Evolutionary conservation across 2,113 vertebrate genomes (phyloP), one percentile per base, ranked within the genome.

Genomic region (Lepus timidus): DNA sequence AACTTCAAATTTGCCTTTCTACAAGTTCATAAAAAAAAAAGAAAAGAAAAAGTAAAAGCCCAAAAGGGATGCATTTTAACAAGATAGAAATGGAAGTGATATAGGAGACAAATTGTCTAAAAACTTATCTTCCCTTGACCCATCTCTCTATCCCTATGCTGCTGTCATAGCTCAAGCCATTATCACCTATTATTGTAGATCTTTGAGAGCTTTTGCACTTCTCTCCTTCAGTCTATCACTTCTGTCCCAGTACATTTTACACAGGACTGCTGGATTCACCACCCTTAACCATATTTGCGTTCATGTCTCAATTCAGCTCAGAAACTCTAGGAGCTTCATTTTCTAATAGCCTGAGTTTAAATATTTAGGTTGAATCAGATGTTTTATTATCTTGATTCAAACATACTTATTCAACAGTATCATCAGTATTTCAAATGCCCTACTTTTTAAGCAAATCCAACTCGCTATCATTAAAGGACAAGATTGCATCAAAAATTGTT

Each of bases 121-220:
- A 55, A 91, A 79, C 90, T 81, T 70, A 64, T 61, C 8, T 80
- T 82, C 33, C 2, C n/a, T 84, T 68, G n/a, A 1, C 4, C 39
- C 4, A 78, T 9, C 10, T 91, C 39, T 74, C 23, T 44, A 62
- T 85, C 92, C 1, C 6, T 39, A 62, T 51, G 44, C 1, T 65
- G 29, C 33, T 83, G 11, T 82, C 8, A 94, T 20, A 78, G 1
- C 12, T 62, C 8, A 85, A 31, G 4, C 0, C 29, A 70, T 91
- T 87, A 67, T 78, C 64, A 68, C 19, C 23, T 75, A 39, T 33
- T 68, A 62, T 5, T 1, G 61, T 22, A 36, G 4, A 25, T 76
- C 79, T 90, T 81, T 84, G 68, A 70, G 85, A 90, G 17, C 4
- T 88, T 79, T 92, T 82, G 25, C 78, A 36, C 14, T 64, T 51